Evolutionary conservation across 2,797 vertebrate genomes (phyloP), one percentile per base, ranked within the genome.

Genomic region (Helicolenus hilgendorfi): DNA sequence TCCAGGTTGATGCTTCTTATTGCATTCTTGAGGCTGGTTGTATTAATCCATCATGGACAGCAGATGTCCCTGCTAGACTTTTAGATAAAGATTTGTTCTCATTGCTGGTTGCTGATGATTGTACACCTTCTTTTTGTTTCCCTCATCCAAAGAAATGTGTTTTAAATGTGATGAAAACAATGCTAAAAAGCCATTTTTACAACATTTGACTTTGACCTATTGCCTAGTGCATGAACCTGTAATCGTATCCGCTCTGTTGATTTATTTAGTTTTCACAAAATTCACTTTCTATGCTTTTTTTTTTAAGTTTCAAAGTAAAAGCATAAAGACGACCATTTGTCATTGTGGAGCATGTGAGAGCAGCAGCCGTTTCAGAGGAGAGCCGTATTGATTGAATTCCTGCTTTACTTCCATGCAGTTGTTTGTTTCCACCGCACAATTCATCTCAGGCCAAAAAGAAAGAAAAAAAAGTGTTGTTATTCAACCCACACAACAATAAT

Each of bases 401-500:
- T 76, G 71, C 75, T 83, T 1, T 41, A 72, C 79, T 79, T 84
- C 58, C 53, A 83, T 81, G 58, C 62, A 49, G 78, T 71, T 83
- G 71, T 90, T 93, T 81, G 68, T 76, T 86, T 89, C 79, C 70
- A 29, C 65, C 6, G 58, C 83, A 81, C 59, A 73, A 83, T 83
- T 92, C 85, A 88, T 92, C 86, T 83, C 29, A 31, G 22, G 67
- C 22, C 20, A 29, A 53, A 60, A 14, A 81, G 24, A 29, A 41
- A 27, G 4, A 24, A 67, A 41, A 69, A 69, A 77, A 85, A 36
- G n/a, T 71, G 64, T 81, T 91, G 55, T 87, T 88, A 94, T 88
- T 93, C 91, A 93, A 69, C 81, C 78, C 91, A 92, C 87, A 89
- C 70, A 65, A 80, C 71, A 88, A 89, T 92, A 88, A 81, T 84